Percentiles rank a stretch among this genome's conserved stretches.
phyloP scores from a whole-genome alignment of 1,140 invertebrate genomes.

The Trichogramma pretiosum region DNA sequence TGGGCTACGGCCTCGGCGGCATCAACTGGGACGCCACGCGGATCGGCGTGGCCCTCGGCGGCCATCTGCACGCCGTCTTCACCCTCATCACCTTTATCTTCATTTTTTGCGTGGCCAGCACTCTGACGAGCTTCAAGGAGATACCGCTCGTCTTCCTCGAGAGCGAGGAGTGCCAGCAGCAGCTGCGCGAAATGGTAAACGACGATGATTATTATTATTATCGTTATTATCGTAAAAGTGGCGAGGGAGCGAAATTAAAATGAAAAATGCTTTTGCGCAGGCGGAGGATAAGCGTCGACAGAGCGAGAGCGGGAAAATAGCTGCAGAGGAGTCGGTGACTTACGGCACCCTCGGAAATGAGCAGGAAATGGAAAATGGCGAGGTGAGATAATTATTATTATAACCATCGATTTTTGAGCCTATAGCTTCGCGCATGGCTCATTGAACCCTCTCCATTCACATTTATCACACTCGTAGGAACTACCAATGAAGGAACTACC shows the following conservation, averaged over 20 bases:
- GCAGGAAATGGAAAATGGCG: constrained; percentile 13
- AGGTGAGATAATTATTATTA: constrained; percentile 20
- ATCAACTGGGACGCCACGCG: constrained; percentile 86
- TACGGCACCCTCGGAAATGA: constrained; percentile 29
- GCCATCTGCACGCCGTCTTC: constrained; percentile 85
- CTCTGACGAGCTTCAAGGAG: constrained; percentile 80
- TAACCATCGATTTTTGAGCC: no score
- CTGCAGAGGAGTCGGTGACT: constrained; percentile 27
- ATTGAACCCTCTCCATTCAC: not conserved
- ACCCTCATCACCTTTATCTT: constrained; percentile 82
- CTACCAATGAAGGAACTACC: constrained; percentile 28
- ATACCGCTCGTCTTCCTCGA: constrained; percentile 63
- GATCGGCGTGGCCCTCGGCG: constrained; percentile 68
- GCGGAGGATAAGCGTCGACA: constrained; percentile 20
- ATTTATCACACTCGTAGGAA: constrained; percentile 26
- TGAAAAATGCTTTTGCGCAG: constrained; percentile 16
- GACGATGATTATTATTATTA: no score
- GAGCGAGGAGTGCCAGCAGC: constrained; percentile 37
- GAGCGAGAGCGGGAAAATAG: constrained; percentile 31
- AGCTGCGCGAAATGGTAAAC: constrained; percentile 36
- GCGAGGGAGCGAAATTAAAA: no score
- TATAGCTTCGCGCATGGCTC: no score
- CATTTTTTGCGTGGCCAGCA: constrained; percentile 67
- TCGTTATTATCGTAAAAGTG: no score
- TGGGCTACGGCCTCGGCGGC: constrained; percentile 87